Conservation (phyloP, 2,797 vertebrate species). For the Phoebastria nigripes region DNA sequence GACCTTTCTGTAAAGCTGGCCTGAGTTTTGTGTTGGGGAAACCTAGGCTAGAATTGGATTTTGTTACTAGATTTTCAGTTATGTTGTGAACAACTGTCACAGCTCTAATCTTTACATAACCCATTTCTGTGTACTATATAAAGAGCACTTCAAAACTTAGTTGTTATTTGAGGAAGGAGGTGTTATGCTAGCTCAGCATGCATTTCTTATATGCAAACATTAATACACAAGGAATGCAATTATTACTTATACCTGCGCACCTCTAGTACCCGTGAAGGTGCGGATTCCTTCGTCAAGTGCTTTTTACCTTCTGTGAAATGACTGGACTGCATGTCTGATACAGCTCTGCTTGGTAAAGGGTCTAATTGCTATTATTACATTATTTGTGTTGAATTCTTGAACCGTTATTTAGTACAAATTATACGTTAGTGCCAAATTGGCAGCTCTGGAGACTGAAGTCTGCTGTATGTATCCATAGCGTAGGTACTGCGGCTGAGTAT, state of each 20-base stretch:
- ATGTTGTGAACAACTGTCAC: slow-evolving; percentile 20
- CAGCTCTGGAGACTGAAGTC: background rate
- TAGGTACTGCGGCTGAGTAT: fast-evolving
- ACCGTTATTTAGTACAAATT: slow-evolving; percentile 38
- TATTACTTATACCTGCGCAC: slow-evolving; percentile 46
- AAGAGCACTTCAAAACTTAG: slow-evolving; percentile 65
- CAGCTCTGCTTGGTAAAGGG: slow-evolving; percentile 10
- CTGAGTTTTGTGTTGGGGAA: background rate
- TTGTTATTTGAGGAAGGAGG: slow-evolving; percentile 64
- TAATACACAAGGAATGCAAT: slow-evolving; percentile 58
- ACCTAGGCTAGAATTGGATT: background rate
- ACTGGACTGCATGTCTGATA: slow-evolving; percentile 23
- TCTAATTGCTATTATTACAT: slow-evolving; percentile 59
- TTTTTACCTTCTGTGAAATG: slow-evolving; percentile 27
- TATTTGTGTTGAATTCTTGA: slow-evolving; percentile 48
- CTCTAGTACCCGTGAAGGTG: slow-evolving; percentile 16
- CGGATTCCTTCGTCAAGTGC: slow-evolving; percentile 25
- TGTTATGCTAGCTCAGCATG: slow-evolving; percentile 59
- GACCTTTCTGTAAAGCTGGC: background rate
- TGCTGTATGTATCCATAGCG: background rate
- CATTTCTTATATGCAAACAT: slow-evolving; percentile 63
- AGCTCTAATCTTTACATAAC: slow-evolving; percentile 64
- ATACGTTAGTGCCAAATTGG: background rate
- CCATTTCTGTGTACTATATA: slow-evolving; percentile 62
- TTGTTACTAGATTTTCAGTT: slow-evolving; percentile 27